Conservation (phyloP, 1,140 invertebrate genomes). For the Bathynomus jamesi region DNA sequence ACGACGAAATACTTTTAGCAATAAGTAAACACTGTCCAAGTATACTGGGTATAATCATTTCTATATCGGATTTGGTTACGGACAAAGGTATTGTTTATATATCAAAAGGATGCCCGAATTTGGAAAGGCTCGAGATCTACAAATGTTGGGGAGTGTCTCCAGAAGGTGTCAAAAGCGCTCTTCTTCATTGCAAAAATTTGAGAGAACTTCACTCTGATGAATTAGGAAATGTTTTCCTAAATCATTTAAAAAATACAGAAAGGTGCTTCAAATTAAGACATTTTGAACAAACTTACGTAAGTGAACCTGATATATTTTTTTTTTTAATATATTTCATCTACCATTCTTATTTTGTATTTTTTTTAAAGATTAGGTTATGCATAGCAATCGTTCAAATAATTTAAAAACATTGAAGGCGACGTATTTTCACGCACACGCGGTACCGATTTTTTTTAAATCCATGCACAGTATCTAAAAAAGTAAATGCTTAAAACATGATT, state of each 20-base stretch:
- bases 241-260: conserved; percentile 11
- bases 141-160: conserved; percentile 27
- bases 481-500: too few species aligned
- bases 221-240: conserved; percentile 23
- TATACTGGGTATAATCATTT: conserved; percentile 12
- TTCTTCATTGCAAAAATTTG: conserved; percentile 12
- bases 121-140: conserved; percentile 28
- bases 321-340: background rate
- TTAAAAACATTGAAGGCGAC: too few species aligned
- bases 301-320: background rate
- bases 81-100: conserved; percentile 15
- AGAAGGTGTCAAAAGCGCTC: conserved; percentile 18
- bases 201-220: conserved; percentile 23
- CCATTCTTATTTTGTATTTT: conserved; percentile 9
- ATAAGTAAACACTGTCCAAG: conserved; percentile 17
- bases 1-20: conserved; percentile 18
- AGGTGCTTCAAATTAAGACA: conserved; percentile 22
- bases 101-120: conserved; percentile 17
- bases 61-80: conserved; percentile 24
- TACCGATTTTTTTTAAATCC: too few species aligned
- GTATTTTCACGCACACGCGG: too few species aligned
- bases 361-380: too few species aligned
- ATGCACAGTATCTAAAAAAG: too few species aligned
- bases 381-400: too few species aligned
- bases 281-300: conserved; percentile 32